Evolutionary conservation across 1,140 invertebrate genomes (phyloP), one percentile per base, ranked within the genome.

Genomic region (Drosophila melanogaster): DNA sequence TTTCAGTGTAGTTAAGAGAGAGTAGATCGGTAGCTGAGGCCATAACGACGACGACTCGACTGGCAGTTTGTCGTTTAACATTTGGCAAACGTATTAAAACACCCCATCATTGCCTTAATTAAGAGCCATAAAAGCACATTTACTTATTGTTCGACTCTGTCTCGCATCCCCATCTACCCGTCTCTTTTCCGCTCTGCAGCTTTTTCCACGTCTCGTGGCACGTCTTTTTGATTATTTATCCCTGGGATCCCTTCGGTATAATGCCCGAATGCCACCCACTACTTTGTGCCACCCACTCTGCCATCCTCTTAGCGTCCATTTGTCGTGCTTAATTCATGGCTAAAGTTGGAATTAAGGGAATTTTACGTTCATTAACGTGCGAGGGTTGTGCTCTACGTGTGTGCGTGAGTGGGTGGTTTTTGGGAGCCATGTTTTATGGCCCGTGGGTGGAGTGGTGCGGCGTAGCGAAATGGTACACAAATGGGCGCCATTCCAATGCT

Each of bases 41-140:
- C 62, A 69, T 73, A 62, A 73, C 58, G 47, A 47, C 58, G 47
- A 47, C 70, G 44, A 69, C 43, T 38, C 24, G 38, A 56, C 66
- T 61, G 70, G 53, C 85, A 80, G 62, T 89, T 85, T 79, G 83
- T 91, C 90, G 86, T 89, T 91, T 83, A 91, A 90, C 90, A 91
- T 91, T 91, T 90, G 80, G 86, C 81, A 91, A 91, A 91, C 90
- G 90, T 91, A 91, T 91, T 91, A 90, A 91, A 91, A 91, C 90
- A 91, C 86, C 90, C 90, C 90, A 91, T 91, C 90, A 91, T 90
- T 91, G 90, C 90, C 90, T 91, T 91, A 91, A 91, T 91, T 91
- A 91, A 91, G 90, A 91, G 87, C 90, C 90, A 91, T 91, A 91
- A 91, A 91, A 91, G 90, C 83, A 89, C 90, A 91, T 91, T 91